Evolutionary conservation across 1,140 invertebrate genomes (phyloP).

Genomic region (Drosophila simulans): DNA sequence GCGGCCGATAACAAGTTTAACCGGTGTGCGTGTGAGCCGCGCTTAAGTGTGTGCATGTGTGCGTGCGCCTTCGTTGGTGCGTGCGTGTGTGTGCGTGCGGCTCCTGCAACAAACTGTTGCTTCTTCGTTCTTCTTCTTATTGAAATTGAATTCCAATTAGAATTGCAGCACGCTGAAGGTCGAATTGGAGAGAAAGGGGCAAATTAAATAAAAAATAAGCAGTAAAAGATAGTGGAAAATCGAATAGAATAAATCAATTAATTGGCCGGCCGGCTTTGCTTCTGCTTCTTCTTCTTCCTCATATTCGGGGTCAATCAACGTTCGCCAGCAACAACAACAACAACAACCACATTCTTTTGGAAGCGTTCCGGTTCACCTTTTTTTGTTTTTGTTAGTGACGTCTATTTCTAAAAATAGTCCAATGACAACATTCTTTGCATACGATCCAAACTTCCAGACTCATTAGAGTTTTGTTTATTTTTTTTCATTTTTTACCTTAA

Average conservation of each 20-base stretch:
- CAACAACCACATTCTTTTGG: constrained; percentile 17
- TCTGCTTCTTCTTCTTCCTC: constrained; percentile 14
- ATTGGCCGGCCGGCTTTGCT: constrained; percentile 62
- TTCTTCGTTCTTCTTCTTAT: constrained; percentile 51
- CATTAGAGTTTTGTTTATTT: constrained; percentile 19
- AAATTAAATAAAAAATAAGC: not conserved
- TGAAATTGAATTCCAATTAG: constrained; percentile 71
- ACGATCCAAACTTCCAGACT: constrained; percentile 6
- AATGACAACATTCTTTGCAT: constrained; percentile 45
- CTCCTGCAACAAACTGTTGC: constrained; percentile 79
- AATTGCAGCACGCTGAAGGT: constrained; percentile 63
- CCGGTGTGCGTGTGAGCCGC: constrained; percentile 75
- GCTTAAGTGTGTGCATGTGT: constrained; percentile 45
- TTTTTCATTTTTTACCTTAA: constrained; percentile 15
- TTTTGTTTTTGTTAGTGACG: constrained; percentile 28
- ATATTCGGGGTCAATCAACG: constrained; percentile 39
- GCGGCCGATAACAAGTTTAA: constrained; percentile 79
- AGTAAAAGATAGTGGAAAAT: not conserved
- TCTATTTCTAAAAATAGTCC: constrained; percentile 36
- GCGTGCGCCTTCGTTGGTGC: constrained; percentile 19
- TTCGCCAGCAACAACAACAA: constrained; percentile 15
- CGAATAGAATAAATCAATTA: constrained; percentile 27
- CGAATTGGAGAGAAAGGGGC: constrained; percentile 19
- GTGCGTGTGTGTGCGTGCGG: constrained; percentile 45
- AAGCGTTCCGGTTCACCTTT: constrained; percentile 46